Conservation (phyloP, 2,888 invertebrate species). For the Trachelus tabidus region DNA sequence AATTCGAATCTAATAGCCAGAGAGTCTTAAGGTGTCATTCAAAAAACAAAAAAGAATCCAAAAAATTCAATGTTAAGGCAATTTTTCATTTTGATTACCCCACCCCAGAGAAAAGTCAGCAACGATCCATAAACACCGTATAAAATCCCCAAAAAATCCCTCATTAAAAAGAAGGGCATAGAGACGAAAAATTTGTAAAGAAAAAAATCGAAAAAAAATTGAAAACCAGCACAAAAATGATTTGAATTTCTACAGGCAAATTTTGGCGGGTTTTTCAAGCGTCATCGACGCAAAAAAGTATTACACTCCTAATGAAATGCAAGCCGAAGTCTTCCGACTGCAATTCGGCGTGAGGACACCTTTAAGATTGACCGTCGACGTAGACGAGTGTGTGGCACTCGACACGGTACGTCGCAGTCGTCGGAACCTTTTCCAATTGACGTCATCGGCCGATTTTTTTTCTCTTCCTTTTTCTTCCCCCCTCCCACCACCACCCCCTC, state of each 20-base stretch:
- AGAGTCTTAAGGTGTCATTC: slow-evolving; percentile 9
- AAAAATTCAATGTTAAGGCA: background rate
- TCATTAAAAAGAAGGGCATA: no score
- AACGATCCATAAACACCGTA: no score
- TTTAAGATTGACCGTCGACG: slow-evolving; percentile 6
- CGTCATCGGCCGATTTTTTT: slow-evolving; percentile 54
- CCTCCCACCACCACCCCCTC: background rate
- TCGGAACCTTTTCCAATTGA: slow-evolving; percentile 64
- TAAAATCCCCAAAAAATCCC: no score
- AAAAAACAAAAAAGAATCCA: background rate
- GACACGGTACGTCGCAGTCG: slow-evolving; percentile 25
- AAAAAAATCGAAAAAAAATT: background rate
- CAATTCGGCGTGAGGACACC: background rate
- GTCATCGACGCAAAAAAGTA: background rate
- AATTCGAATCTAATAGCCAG: slow-evolving; percentile 7
- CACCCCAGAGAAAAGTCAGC: background rate
- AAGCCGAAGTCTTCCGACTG: background rate
- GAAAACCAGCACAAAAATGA: background rate
- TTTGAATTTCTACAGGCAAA: no score
- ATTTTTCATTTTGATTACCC: background rate
- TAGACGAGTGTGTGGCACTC: slow-evolving; percentile 10
- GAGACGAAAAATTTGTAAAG: no score
- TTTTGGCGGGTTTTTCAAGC: background rate
- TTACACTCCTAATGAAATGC: background rate
- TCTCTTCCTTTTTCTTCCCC: slow-evolving; percentile 30